phyloP scores from a whole-genome alignment of 2,113 vertebrate species.

The Erythrocercus mccallii region DNA sequence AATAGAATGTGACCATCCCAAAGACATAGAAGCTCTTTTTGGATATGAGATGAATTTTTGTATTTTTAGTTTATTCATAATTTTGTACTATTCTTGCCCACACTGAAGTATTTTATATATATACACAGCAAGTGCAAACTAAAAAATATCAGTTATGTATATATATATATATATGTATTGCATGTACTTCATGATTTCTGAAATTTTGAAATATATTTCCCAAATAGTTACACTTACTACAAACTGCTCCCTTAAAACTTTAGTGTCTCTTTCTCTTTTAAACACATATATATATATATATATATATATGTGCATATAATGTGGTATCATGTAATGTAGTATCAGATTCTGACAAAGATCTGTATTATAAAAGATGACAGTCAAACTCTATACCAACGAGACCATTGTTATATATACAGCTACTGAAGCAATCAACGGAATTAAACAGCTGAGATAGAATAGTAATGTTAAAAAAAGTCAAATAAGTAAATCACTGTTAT shows the following conservation, averaged over 20 bases:
- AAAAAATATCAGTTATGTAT: background rate
- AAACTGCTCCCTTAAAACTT: background rate
- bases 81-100: background rate
- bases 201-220: background rate
- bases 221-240: background rate
- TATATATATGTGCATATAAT: background rate
- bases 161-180: background rate
- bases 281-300: background rate
- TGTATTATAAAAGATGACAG: background rate
- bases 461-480: background rate
- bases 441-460: background rate
- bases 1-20: background rate
- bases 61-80: background rate
- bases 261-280: background rate
- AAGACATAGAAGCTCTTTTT: background rate
- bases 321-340: background rate
- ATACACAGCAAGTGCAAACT: background rate
- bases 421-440: background rate
- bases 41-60: background rate
- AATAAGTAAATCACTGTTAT: background rate
- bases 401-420: background rate
- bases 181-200: background rate
- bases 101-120: background rate
- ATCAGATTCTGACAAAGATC: background rate
- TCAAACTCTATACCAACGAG: background rate